Base-by-base conservation (phyloP, 2,797 vertebrate genomes). In the Lepus oiostolus region DNA sequence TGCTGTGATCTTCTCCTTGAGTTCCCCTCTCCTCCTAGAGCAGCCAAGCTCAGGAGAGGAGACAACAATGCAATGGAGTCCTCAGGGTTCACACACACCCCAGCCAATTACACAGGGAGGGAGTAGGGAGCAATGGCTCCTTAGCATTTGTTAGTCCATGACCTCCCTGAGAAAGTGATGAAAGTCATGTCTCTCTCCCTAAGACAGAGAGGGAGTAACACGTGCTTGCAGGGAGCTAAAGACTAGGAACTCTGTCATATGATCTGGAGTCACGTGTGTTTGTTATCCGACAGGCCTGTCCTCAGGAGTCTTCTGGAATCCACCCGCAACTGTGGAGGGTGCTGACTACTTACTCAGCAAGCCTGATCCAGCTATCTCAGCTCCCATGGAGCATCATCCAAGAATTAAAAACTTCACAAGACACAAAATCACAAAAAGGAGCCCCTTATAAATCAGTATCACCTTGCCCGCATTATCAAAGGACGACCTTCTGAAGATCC, bases 351-450 rank as follows among this genome's bases (percentile, higher is more conserved):
- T 76, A 26, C 19, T 22, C 26, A 87, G 21, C 83, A 13, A 50
- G 42, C 38, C 19, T 58, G 22, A 63, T 77, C 62, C 7, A 22
- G n/a, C 24, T 72, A 58, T 47, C 32, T 47, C 30, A 77, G 24
- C 24, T 47, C 91, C 75, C 5, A 50, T 54, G 26, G 3, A 93
- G 54, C 42, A 95, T 22, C 24, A 35, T 1, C 70, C 10, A 7
- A 94, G 91, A 67, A 74, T n/a, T 63, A 77, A 93, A 93, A 92
- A 38, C 14, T 50, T 85, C 74, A 62, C 13, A 67, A 79, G 89
- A 80, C 54, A 67, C 58, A 79, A 71, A 67, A 85, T 42, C 54
- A 71, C 60, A 76, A 85, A 90, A 50, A 24, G 76, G 4, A 58
- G 13, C 16, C 50, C 65, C 54, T 60, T 38, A 22, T 67, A 76